Conservation (phyloP, 2,797 vertebrate species). For the Limnodromus scolopaceus region DNA sequence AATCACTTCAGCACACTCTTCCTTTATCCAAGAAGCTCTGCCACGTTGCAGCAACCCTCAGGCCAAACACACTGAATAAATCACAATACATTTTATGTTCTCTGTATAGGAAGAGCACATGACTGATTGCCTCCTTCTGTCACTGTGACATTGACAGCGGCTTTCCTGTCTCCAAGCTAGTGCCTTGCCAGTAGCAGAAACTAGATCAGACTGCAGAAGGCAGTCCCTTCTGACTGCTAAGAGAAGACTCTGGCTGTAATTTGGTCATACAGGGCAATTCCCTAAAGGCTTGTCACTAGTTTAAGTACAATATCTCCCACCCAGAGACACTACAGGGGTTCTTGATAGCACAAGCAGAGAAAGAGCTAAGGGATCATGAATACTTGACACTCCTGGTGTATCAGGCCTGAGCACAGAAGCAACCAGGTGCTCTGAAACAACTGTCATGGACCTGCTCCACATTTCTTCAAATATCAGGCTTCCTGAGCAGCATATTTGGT, state of each 20-base stretch:
- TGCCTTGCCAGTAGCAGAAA: not conserved
- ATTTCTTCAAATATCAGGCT: not conserved
- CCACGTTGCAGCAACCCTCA: not conserved
- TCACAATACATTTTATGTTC: not conserved
- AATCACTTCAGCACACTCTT: not conserved
- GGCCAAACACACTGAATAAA: not conserved
- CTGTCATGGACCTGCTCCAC: not conserved
- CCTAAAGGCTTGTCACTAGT: not conserved
- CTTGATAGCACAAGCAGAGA: not conserved
- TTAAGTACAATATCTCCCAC: not conserved
- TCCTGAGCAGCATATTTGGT: not conserved
- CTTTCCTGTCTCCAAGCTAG: not conserved
- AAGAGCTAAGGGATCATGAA: not conserved
- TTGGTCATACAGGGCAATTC: not conserved
- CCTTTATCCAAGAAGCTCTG: not conserved
- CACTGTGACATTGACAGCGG: not conserved
- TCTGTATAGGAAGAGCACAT: not conserved
- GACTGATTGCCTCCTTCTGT: not conserved
- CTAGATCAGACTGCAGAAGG: not conserved
- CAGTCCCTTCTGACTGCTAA: not conserved
- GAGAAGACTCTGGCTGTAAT: not conserved
- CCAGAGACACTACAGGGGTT: not conserved
- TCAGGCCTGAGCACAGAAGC: not conserved
- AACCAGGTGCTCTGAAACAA: accelerated
- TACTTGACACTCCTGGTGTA: not conserved